Conservation (phyloP, 1,140 invertebrate genomes). For the Papilio xuthus region DNA sequence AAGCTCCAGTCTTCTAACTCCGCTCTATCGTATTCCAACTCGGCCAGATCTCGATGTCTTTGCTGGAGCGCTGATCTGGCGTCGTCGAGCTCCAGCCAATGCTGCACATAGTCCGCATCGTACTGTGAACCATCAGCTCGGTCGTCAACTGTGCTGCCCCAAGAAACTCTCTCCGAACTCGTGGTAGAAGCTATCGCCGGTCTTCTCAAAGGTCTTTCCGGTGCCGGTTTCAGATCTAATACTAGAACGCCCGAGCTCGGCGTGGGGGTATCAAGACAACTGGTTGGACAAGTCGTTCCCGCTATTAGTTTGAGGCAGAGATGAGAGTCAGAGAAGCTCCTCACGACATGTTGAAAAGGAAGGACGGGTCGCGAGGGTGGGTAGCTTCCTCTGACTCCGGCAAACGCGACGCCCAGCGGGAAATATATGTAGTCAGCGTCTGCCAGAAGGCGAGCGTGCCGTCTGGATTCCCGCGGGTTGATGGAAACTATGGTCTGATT, state of each 20-base stretch:
- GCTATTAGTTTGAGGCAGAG: conserved; percentile 86
- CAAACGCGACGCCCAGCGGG: conserved; percentile 85
- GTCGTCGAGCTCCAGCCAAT: conserved; percentile 88
- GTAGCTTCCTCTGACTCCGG: conserved; percentile 86
- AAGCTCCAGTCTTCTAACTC: conserved; percentile 91
- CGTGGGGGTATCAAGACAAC: conserved; percentile 82
- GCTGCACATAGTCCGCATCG: conserved; percentile 88
- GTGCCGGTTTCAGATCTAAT: conserved; percentile 79
- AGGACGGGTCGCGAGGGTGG: conserved; percentile 85
- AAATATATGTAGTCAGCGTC: conserved; percentile 87
- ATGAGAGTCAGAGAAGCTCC: conserved; percentile 88
- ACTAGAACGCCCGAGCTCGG: conserved; percentile 83
- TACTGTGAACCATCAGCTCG: conserved; percentile 84
- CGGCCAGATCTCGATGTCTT: conserved; percentile 85
- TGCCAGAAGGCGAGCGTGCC: conserved; percentile 77
- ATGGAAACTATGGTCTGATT: conserved; percentile 81
- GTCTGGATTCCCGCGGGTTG: conserved; percentile 79
- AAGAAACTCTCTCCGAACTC: conserved; percentile 80
- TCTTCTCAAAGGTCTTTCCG: conserved; percentile 72
- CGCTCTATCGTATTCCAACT: conserved; percentile 87
- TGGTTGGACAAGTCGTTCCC: conserved; percentile 77
- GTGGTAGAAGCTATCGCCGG: conserved; percentile 73
- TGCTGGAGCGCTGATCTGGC: conserved; percentile 85
- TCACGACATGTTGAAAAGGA: conserved; percentile 87
- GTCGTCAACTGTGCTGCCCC: conserved; percentile 82